A percentile compares a stretch with the other conserved stretches of the same genome.
phyloP scores from a whole-genome alignment of 1,140 invertebrate genomes.

The Pseudobourletiella spinata region DNA sequence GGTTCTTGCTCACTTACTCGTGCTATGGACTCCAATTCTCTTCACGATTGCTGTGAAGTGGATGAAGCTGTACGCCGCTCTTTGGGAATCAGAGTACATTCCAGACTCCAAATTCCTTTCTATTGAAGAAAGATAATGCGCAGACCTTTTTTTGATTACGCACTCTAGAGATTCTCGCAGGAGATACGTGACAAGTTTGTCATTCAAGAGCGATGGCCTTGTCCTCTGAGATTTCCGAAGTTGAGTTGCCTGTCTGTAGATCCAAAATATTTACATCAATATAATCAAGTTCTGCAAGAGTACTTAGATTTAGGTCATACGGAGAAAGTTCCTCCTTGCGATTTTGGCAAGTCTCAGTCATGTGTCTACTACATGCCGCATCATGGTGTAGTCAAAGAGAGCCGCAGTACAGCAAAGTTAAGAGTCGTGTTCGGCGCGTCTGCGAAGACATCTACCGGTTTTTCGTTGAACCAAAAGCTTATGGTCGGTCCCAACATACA shows the following conservation, averaged over 20 bases:
- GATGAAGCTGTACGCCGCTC: no score
- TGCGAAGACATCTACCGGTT: not conserved
- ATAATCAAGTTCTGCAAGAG: conserved; percentile 31
- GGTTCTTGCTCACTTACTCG: no score
- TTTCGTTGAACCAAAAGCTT: conserved; percentile 25
- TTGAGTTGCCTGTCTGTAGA: not conserved
- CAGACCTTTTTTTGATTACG: no score
- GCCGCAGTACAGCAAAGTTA: conserved; percentile 2
- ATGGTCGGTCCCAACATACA: conserved; percentile 38
- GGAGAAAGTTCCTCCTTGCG: conserved; percentile 13
- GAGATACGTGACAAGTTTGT: not conserved
- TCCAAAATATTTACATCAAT: not conserved
- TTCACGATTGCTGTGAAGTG: no score
- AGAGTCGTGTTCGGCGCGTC: conserved; percentile 16
- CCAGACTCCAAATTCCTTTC: no score
- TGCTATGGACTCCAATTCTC: no score
- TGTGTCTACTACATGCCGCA: conserved; percentile 9
- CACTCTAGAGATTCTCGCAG: not conserved
- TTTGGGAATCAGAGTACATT: no score
- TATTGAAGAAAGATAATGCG: no score
- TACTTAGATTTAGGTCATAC: conserved; percentile 39
- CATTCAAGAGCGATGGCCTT: not conserved
- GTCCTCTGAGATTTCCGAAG: not conserved
- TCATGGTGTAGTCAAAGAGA: conserved; percentile 10
- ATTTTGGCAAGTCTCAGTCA: not conserved